Evolutionary conservation across 2,113 vertebrate species (phyloP).

Genomic region (Marcusenius ussheri): DNA sequence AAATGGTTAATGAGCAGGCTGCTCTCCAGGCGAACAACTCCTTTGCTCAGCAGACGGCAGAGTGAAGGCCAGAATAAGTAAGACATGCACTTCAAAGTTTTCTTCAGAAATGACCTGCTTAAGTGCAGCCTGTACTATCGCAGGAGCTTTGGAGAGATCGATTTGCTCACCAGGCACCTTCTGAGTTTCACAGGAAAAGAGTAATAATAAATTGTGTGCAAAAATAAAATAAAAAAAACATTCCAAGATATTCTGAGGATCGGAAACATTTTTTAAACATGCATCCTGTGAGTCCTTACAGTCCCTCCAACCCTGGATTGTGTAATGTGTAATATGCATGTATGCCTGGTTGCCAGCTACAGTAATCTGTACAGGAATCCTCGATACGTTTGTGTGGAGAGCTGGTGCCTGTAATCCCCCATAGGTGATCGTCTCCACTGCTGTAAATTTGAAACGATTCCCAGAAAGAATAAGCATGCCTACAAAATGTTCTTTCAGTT

Average conservation of each 20-base stretch:
- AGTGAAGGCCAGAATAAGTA: not conserved
- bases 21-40: not conserved
- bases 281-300: not conserved
- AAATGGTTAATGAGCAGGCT: not conserved
- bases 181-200: slow-evolving; percentile 25
- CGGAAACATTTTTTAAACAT: slow-evolving; percentile 20
- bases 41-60: not conserved
- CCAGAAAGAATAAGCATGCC: slow-evolving; percentile 16
- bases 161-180: slow-evolving; percentile 24
- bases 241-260: slow-evolving; percentile 22
- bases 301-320: not conserved
- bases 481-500: slow-evolving; percentile 27
- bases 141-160: not conserved
- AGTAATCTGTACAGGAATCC: slow-evolving; percentile 16
- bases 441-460: slow-evolving; percentile 28
- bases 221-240: not conserved
- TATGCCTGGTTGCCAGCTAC: slow-evolving; percentile 28
- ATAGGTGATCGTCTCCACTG: slow-evolving; percentile 15
- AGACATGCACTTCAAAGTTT: not conserved
- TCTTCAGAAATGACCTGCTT: not conserved
- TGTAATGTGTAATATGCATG: slow-evolving; percentile 21
- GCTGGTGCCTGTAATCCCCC: slow-evolving; percentile 20
- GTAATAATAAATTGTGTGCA: not conserved
- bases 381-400: slow-evolving; percentile 25
- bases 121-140: not conserved